Base-by-base conservation (phyloP, 2,797 vertebrate species). In the Semaprochilodus insignis region DNA sequence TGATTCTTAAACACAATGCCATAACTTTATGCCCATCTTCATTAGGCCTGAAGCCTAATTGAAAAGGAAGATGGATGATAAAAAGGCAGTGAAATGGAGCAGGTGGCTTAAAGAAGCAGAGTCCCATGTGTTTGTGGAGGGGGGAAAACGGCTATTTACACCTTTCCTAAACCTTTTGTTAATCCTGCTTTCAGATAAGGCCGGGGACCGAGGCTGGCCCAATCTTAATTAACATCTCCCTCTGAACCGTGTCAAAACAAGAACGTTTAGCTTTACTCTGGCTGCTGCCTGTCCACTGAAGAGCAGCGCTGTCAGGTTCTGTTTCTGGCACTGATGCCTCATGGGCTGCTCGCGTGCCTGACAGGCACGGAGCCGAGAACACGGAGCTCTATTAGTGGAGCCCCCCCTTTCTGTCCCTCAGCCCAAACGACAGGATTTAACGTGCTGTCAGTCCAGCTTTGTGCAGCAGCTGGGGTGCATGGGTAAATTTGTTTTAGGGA, bases 221-320 rank as follows among this genome's bases (percentile, higher is more conserved):
- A 77, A 88, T 90, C 90, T 88, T 88, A 90, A 90, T 90, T 89
- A 90, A 88, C 88, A 88, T 90, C 86, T 88, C 83, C 81, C 71
- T 87, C 48, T 80, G 77, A 83, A 87, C 78, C 77, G 27, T 86
- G 86, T 88, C 78, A 86, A 87, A 89, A 85, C 80, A 89, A 83
- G 74, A 79, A 77, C 62, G 71, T 81, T 85, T 88, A 75, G 83
- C 83, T 77, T 73, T 51, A 54, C 70, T 40, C 48, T 54, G 78
- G 57, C 71, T 67, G 79, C 80, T 54, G 75, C 85, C 83, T 77
- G 86, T 87, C 87, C 70, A 40, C 80, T 85, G 69, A 69, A 80
- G 83, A 65, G 84, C 75, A 52, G 73, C 19, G 17, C 83, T 83
- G 85, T 85, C 85, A 78, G 70, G 17, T 75, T 81, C 78, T 0